Evolutionary conservation across 2,888 invertebrate genomes (phyloP).

Genomic region (Parnassius apollo): DNA sequence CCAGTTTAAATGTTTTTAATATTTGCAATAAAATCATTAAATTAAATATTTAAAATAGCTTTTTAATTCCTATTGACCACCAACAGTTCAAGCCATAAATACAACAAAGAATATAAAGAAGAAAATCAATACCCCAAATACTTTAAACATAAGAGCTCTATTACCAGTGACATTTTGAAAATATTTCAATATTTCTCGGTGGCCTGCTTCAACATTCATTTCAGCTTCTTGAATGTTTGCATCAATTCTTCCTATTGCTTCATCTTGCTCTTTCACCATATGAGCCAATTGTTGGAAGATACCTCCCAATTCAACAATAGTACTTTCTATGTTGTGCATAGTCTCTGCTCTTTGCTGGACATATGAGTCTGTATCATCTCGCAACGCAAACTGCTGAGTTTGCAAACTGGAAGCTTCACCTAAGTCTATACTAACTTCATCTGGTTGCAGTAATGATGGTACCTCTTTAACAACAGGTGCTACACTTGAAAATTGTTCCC

Average conservation of each 20-base stretch:
- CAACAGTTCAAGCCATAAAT: slow-evolving; percentile 87
- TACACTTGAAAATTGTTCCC: slow-evolving; percentile 90
- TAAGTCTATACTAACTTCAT: slow-evolving; percentile 93
- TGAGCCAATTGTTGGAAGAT: slow-evolving; percentile 97
- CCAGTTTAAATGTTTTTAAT: no score
- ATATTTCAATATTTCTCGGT: slow-evolving; percentile 97
- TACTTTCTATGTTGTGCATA: slow-evolving; percentile 99
- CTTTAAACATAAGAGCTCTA: slow-evolving; percentile 99
- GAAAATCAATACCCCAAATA: slow-evolving; percentile 98
- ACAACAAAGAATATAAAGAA: slow-evolving; percentile 99
- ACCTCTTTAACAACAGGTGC: slow-evolving; percentile 71
- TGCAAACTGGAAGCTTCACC: slow-evolving; percentile 79
- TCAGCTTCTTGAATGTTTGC: slow-evolving; percentile 97
- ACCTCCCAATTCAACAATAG: slow-evolving; percentile 98
- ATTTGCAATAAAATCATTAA: no score
- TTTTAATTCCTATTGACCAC: no score
- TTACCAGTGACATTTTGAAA: slow-evolving; percentile 98
- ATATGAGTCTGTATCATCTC: slow-evolving; percentile 94
- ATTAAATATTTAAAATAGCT: no score
- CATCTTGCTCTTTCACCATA: slow-evolving; percentile 99
- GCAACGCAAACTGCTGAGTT: slow-evolving; percentile 86
- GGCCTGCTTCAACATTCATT: slow-evolving; percentile 98
- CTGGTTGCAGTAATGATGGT: slow-evolving; percentile 79
- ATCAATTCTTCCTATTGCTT: slow-evolving; percentile 98
- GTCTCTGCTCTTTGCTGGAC: slow-evolving; percentile 96